phyloP scores from a whole-genome alignment of 1,140 invertebrate species.

The Drosophila sturtevanti region DNA sequence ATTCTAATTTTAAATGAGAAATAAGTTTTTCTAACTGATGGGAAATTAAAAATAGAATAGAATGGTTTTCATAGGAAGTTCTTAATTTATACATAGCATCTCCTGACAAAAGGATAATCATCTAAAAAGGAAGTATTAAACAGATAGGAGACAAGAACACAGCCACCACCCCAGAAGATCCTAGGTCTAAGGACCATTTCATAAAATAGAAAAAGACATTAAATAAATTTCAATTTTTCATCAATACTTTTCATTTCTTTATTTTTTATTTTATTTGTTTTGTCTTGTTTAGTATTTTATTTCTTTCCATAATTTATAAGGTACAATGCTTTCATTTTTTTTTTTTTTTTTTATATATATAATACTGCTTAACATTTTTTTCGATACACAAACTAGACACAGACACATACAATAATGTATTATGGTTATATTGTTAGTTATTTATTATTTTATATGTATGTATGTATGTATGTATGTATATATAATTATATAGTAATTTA shows the following conservation, averaged over 20 bases:
- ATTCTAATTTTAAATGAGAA: too few species aligned
- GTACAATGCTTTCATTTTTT: conserved; percentile 65
- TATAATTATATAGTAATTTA: conserved; percentile 1
- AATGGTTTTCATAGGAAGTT: too few species aligned
- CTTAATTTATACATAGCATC: too few species aligned
- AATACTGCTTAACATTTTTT: conserved; percentile 66
- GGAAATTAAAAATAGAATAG: too few species aligned
- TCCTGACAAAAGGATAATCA: too few species aligned
- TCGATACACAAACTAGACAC: conserved; percentile 59
- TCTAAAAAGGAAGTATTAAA: too few species aligned
- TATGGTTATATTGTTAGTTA: neutral
- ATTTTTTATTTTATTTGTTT: neutral
- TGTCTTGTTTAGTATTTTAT: conserved; percentile 29
- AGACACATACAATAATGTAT: conserved; percentile 36
- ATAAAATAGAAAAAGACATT: too few species aligned
- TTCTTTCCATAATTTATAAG: conserved; percentile 55
- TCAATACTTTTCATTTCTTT: neutral
- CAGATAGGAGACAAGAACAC: too few species aligned
- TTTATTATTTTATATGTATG: conserved; percentile 1
- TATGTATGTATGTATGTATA: conserved; percentile 25
- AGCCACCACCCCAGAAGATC: too few species aligned
- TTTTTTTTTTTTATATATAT: conserved; percentile 51
- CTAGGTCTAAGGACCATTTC: too few species aligned
- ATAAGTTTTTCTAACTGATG: too few species aligned
- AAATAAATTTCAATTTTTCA: neutral